Evolutionary conservation across 2,888 invertebrate species (phyloP).

Genomic region (Timema podura): DNA sequence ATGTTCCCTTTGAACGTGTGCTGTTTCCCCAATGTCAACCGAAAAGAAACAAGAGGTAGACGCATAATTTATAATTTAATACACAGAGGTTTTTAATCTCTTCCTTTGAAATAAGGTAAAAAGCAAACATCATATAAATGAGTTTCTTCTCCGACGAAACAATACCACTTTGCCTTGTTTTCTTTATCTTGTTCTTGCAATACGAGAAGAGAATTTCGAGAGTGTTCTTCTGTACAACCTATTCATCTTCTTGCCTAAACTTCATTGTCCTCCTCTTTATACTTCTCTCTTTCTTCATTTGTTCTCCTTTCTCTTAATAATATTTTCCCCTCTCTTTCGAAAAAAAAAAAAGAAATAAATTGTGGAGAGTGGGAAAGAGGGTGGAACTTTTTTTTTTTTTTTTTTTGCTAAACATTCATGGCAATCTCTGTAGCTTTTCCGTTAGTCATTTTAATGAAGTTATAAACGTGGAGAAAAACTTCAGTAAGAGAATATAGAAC

Average conservation of each 20-base stretch:
- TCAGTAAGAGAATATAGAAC: neutral
- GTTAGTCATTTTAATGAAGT: conserved; percentile 26
- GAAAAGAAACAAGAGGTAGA: no score
- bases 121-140: conserved; percentile 11
- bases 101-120: conserved; percentile 3
- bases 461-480: conserved; percentile 16
- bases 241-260: conserved; percentile 22
- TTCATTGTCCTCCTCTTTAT: conserved; percentile 23
- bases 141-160: conserved; percentile 15
- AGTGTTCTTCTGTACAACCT: neutral
- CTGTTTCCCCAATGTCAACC: no score
- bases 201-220: no score
- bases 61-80: no score
- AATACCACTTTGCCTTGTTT: conserved; percentile 7
- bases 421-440: conserved; percentile 22
- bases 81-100: neutral
- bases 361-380: no score
- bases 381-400: no score
- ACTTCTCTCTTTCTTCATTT: conserved; percentile 18
- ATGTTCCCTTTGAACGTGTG: no score
- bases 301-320: conserved; percentile 22
- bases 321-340: conserved; percentile 7
- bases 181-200: no score
- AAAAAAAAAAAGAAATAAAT: no score
- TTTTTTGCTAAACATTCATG: conserved; percentile 23